Evolutionary conservation across 1,140 invertebrate genomes (phyloP), one percentile per base, ranked within the genome.

Genomic region (Sminthurides bifidus): DNA sequence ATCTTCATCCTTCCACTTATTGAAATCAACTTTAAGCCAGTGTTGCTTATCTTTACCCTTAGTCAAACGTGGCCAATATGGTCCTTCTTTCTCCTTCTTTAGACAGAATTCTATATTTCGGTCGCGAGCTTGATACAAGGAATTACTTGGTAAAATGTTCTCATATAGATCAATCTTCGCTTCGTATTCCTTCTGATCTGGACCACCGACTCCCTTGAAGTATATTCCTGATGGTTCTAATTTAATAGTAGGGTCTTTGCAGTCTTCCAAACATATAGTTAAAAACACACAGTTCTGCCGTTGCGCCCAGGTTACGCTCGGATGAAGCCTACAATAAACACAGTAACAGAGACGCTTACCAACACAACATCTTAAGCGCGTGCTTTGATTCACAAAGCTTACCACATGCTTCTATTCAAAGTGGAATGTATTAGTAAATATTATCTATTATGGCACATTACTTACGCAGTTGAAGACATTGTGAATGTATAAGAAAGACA

Each of bases 21-120:
- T 85, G 69, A 97, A 98, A 70, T 98, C 93, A 61, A 91, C 85
- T 74, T 93, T 95, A 51, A 98, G 76, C 91, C 92, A 98, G 70
- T 95, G 92, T 63, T 83, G 81, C 73, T 93, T 95, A 68, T 81
- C 82, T 64, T 84, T 85, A 62, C 89, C 87, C 72, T 87, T 87
- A 26, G 59, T 61, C 3, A 65, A 41, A 38, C 63, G 38, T 52
- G 87, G 84, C 92, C 92, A 96, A 68, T 81, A 95, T 12, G 83
- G 79, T 57, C 81, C 83, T 19, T 74, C 73, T 50, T 81, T 81
- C 66, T 78, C 76, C 68, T 87, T 86, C 66, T 79, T 77, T 66
- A 92, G 74, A 60, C 85, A 76, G 66, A 90, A 78, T 72, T 88
- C 83, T 61, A 88, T 80, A 67, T 81, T 79, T 66, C 87, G 77